These are phyloP conservation scores for Mamestra configurata DNA, from an alignment of 1,140 invertebrate species.

Conservation along the genomic window DNA sequence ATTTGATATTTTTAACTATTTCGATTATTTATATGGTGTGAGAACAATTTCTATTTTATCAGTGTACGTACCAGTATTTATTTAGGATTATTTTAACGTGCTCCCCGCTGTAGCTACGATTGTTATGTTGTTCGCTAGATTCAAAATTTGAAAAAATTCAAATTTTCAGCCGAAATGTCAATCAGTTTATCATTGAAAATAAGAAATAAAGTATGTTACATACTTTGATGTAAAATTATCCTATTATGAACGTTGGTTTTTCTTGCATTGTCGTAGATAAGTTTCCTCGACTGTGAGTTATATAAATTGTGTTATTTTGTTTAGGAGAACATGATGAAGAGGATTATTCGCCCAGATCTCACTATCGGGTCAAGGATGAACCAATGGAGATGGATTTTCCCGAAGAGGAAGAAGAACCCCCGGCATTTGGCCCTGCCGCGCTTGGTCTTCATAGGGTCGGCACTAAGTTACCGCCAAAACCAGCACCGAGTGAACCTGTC, in stretches of 20 bases:
- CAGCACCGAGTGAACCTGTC: conserved; percentile 90
- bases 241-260: neutral
- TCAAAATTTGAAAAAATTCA: conserved; percentile 88
- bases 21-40: neutral
- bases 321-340: conserved; percentile 72
- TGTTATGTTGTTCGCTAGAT: conserved; percentile 64
- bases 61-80: conserved; percentile 35
- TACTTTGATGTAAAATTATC: neutral
- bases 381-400: conserved; percentile 90
- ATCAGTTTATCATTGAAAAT: conserved; percentile 62
- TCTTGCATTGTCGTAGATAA: neutral
- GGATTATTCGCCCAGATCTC: conserved; percentile 77
- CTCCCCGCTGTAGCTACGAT: conserved; percentile 29
- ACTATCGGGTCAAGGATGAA: conserved; percentile 88
- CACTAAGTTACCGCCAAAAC: conserved; percentile 91
- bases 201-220: conserved; percentile 50
- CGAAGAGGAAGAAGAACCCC: conserved; percentile 90
- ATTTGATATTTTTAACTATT: conserved; percentile 53
- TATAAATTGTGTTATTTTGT: conserved; percentile 68
- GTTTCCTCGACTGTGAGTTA: conserved; percentile 22
- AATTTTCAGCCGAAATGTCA: conserved; percentile 82
- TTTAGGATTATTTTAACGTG: conserved; percentile 11
- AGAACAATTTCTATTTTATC: conserved; percentile 38
- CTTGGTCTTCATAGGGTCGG: conserved; percentile 94
- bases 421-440: conserved; percentile 92